phyloP scores from a whole-genome alignment of 2,888 invertebrate species.

The Pogonocherus hispidulus region DNA sequence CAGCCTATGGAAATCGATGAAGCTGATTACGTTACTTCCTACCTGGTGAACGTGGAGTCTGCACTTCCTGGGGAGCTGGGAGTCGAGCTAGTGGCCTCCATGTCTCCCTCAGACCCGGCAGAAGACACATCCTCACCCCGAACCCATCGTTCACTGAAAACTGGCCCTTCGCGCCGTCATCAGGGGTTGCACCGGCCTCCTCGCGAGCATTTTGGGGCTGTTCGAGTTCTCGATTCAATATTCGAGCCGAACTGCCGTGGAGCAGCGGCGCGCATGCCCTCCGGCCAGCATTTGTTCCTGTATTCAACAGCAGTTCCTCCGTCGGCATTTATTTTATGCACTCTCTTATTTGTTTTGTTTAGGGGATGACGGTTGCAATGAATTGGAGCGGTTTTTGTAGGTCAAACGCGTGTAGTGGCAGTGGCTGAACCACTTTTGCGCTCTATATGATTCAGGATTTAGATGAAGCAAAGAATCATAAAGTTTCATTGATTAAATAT shows the following conservation, averaged over 20 bases:
- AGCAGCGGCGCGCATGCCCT: constrained; percentile 40
- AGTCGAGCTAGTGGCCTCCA: constrained; percentile 68
- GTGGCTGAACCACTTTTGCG: not conserved
- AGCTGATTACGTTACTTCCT: constrained; percentile 38
- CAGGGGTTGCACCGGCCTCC: constrained; percentile 31
- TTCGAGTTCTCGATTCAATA: constrained; percentile 45
- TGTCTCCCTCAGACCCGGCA: constrained; percentile 49
- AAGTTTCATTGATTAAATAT: no score
- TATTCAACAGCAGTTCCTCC: constrained; percentile 19
- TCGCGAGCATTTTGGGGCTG: constrained; percentile 42
- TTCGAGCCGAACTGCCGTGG: constrained; percentile 32
- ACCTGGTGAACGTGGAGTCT: constrained; percentile 67
- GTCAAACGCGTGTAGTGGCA: not conserved
- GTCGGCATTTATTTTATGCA: constrained; percentile 20
- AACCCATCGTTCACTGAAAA: constrained; percentile 41
- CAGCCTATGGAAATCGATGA: constrained; percentile 43
- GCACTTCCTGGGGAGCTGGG: constrained; percentile 63
- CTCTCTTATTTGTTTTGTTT: constrained; percentile 20
- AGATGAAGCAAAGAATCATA: no score
- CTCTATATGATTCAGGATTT: not conserved
- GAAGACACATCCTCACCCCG: constrained; percentile 48
- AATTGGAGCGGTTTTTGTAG: constrained; percentile 5
- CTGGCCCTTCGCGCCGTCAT: constrained; percentile 29
- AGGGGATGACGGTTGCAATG: not conserved
- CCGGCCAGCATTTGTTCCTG: constrained; percentile 31